Evolutionary conservation across 2,888 invertebrate species (phyloP).

Genomic region (Ectemnius lituratus): DNA sequence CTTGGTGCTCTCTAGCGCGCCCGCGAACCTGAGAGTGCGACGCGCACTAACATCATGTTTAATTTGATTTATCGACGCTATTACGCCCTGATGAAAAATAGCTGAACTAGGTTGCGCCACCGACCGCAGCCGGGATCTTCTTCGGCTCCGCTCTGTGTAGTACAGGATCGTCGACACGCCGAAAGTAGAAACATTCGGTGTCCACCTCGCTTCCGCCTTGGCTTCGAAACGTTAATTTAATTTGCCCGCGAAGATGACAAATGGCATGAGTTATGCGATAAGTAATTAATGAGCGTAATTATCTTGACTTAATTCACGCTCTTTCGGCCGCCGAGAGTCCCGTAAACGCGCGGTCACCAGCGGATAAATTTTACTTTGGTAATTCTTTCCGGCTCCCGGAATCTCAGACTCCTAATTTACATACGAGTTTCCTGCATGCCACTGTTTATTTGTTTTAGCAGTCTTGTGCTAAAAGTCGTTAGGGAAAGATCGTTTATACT

Average conservation of each 20-base stretch:
- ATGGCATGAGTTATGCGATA: constrained; percentile 44
- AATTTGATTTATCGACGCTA: constrained; percentile 73
- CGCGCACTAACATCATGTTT: constrained; percentile 69
- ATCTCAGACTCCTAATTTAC: not conserved
- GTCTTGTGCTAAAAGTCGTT: too few relatives aligned
- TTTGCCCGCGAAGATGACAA: constrained; percentile 33
- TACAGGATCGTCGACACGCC: constrained; percentile 48
- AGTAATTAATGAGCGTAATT: constrained; percentile 49
- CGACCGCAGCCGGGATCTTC: constrained; percentile 27
- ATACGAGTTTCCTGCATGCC: too few relatives aligned
- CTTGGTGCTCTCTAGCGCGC: constrained; percentile 49
- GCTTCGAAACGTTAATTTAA: constrained; percentile 42
- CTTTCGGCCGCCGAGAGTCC: not conserved
- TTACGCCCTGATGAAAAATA: constrained; percentile 70
- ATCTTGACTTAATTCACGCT: constrained; percentile 27
- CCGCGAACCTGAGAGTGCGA: constrained; percentile 30
- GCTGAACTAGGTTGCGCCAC: constrained; percentile 68
- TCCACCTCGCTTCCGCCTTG: constrained; percentile 35
- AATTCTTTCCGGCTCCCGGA: constrained; percentile 2
- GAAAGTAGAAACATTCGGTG: constrained; percentile 39
- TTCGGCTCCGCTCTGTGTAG: constrained; percentile 34
- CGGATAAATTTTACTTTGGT: constrained; percentile 8
- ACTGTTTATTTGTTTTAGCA: too few relatives aligned
- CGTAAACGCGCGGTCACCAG: not conserved
- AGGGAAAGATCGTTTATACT: too few relatives aligned